Base-by-base conservation (phyloP, 2,113 vertebrate genomes). In the Takifugu flavidus region DNA sequence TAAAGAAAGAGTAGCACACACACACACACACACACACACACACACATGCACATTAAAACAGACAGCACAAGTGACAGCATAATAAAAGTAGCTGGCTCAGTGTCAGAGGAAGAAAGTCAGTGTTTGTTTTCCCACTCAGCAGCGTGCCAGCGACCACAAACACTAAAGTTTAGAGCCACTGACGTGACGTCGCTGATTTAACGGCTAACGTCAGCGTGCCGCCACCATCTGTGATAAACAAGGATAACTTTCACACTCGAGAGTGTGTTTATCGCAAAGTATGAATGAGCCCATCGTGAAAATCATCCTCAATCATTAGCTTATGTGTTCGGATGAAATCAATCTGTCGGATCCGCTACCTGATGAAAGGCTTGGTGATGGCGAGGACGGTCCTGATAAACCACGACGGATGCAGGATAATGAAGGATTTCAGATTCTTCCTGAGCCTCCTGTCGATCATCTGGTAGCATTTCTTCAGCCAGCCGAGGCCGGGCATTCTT, bases 371-470 rank as follows among this genome's bases (percentile, higher is more conserved):
- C 70, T 93, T 93, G 65, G 95, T 98, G 50, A 99, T 90, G 53
- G 95, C 94, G 72, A 99, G 89, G 84, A 99, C 81, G 47, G 97
- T 96, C 82, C 95, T 93, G 82, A 99, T 99, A 73, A 99, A 99
- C 97, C 97, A 99, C 0, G 97, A 99, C 0, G 97, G 97, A 72
- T 99, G 97, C 62, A 99, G 93, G 67, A 99, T 98, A 67, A 99
- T 96, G 87, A 99, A 99, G 10, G 95, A 98, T 77, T 99, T 99
- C 87, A 99, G 86, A 82, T 98, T 99, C 92, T 99, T 99, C 87
- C 94, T 90, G 65, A 99, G 91, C 56, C 97, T 99, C 60, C 96
- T 94, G 81, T 99, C 97, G 86, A 99, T 99, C 97, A 98, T 98
- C 79, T 97, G 94, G 54, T 99, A 99, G 85, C 97, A 99, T 67